A percentile compares a stretch with the other conserved stretches of the same genome.
phyloP scores from a whole-genome alignment of 2,797 vertebrate species.

The Notoglanidium macrostoma region DNA sequence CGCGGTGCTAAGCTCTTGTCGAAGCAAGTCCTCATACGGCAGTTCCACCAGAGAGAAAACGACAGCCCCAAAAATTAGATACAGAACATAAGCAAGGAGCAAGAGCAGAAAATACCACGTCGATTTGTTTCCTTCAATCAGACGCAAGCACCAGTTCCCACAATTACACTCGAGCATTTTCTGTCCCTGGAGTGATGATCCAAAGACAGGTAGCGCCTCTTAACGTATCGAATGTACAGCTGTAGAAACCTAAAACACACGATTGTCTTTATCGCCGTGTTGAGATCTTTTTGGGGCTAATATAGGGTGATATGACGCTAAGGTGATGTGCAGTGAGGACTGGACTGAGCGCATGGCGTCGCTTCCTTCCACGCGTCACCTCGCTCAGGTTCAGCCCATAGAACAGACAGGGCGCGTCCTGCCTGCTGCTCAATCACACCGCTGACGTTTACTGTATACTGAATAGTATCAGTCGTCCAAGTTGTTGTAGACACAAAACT shows the following conservation, averaged over 20 bases:
- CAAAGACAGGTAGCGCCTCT: neutral
- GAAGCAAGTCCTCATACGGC: conserved; percentile 85
- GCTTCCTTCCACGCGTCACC: conserved; percentile 44
- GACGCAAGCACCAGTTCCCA: conserved; percentile 72
- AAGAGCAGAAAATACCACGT: conserved; percentile 81
- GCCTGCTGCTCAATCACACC: neutral
- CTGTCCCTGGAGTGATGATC: neutral
- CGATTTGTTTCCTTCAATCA: conserved; percentile 77
- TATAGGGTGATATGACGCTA: neutral
- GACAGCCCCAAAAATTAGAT: conserved; percentile 85
- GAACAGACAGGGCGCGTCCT: conserved; percentile 32
- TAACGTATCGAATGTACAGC: neutral
- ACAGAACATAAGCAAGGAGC: conserved; percentile 79
- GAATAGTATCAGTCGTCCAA: neutral
- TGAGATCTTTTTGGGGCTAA: neutral
- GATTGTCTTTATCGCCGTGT: too few relatives aligned
- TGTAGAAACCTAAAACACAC: neutral
- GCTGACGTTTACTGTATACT: conserved; percentile 26
- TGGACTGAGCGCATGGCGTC: conserved; percentile 39
- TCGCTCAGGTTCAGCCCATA: conserved; percentile 38
- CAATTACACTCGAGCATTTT: conserved; percentile 78
- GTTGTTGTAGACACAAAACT: neutral
- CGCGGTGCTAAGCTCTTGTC: conserved; percentile 76
- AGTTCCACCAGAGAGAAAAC: conserved; percentile 91
- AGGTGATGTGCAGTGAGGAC: conserved; percentile 18